Evolutionary conservation across 2,888 invertebrate species (phyloP), one percentile per base, ranked within the genome.

Genomic region (Cabera pusaria): DNA sequence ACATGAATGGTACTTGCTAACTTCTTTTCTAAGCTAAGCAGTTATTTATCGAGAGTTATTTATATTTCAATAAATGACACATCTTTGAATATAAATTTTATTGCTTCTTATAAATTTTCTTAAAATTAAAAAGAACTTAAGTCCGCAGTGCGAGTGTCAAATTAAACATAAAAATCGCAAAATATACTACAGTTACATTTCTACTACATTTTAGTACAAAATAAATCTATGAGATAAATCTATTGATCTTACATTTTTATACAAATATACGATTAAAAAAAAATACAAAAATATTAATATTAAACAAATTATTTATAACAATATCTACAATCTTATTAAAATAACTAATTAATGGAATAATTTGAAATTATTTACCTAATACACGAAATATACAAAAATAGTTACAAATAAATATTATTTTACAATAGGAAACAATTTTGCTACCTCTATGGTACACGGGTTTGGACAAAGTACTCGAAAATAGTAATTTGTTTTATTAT

Each of bases 371-470:
- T 55, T 66, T 68, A 66, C 58, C 64, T 66, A 59, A 56, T 50
- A 64, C 56, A 74, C 60, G 57, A 66, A 81, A 81, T 84, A 80
- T 84, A 87, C 80, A 83, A 77, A 79, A 79, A 76, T 83, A 80
- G 72, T 74, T 82, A 85, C 72, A 85, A 87, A 86, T 86, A 87
- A 86, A 87, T 86, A 87, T 83, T 76, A 63, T 72, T 79, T 79
- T 74, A 74, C 48, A 60, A 60, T 78, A 85, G 83, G 83, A 83
- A 80, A 78, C 70, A 64, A 61, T 60, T 52, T 63, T 52, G 56
- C 53, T 64, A 74, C 64, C 64, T 61, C 49, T 57, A 53, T 62
- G 72, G 67, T 64, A 33, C 16, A 59, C 50, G 56, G 53, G 67
- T 71, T 67, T 61, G 40, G 59, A 72, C 59, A 55, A 60, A 66